Evolutionary conservation across 2,888 invertebrate genomes (phyloP), one percentile per base, ranked within the genome.

Genomic region (Acrocyrtus sp.): DNA sequence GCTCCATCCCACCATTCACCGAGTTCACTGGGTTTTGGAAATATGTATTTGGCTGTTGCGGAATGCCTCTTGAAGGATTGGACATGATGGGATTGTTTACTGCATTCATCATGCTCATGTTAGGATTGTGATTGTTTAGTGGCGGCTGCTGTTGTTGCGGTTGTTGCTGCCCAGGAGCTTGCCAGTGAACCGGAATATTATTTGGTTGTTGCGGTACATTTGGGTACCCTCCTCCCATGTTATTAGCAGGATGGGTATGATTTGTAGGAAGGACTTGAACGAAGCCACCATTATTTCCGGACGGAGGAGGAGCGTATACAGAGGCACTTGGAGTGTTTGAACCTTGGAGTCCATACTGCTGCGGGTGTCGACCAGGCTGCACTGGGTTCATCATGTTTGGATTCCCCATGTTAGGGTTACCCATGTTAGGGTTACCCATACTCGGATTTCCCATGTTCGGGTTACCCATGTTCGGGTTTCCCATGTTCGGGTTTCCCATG

Each of bases 211-310:
- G 57, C 26, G 26, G 61, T 21, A 34, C 15, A 48, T 29, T 34
- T 10, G 17, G 22, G 15, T 48, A 50, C 10, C 29, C 34, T 27
- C 34, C 47, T 17, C 29, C 19, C 48, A 34, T 43, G 47, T 47
- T 21, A 34, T 34, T 34, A n/a, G n/a, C 17, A 17, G 45, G 6
- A 21, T 8, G 21, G 17, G 26, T 24, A 5, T 27, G 53, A n/a
- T 26, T 43, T 58, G 58, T 6, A 19, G 51, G 26, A 45, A 45
- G 51, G 22, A 66, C 54, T 66, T 66, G 70, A 21, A 60, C 41
- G 43, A 66, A 72, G 21, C 72, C 72, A 56, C 72, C 72, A 61
- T 54, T 61, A 48, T 72, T 72, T 15, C 65, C 65, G 72, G 65
- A 66, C 66, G 72, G 66, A 61, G 65, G 60, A 10, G 58, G 66